Percentiles rank a stretch among this genome's conserved stretches.
Conservation (phyloP, 2,888 invertebrate genomes). For the Lagria hirta region DNA sequence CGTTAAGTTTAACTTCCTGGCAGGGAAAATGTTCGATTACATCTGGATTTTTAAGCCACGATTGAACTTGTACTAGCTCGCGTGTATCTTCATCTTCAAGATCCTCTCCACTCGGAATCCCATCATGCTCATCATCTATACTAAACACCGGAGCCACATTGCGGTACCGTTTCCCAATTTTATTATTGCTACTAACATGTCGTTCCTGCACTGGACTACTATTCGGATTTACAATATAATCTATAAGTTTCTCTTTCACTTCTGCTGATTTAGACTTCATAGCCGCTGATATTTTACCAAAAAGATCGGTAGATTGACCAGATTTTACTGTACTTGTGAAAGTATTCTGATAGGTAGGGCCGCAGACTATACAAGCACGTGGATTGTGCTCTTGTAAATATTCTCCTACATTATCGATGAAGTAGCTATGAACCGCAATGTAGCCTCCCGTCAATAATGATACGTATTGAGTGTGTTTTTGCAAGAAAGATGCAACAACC, state of each 20-base stretch:
- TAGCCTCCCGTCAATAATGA: slow-evolving; percentile 93
- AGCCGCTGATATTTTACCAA: slow-evolving; percentile 81
- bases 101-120: slow-evolving; percentile 54
- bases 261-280: slow-evolving; percentile 90
- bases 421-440: slow-evolving; percentile 77
- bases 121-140: slow-evolving; percentile 85
- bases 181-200: slow-evolving; percentile 82
- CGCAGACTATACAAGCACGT: slow-evolving; percentile 79
- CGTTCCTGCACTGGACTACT: slow-evolving; percentile 63
- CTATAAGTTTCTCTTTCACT: slow-evolving; percentile 87
- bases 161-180: slow-evolving; percentile 83
- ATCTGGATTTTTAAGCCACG: slow-evolving; percentile 81
- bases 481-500: slow-evolving; percentile 96
- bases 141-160: slow-evolving; percentile 92
- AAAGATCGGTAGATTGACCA: slow-evolving; percentile 63
- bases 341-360: slow-evolving; percentile 51
- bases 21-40: slow-evolving; percentile 86
- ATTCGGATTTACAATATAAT: slow-evolving; percentile 90
- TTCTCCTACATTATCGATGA: slow-evolving; percentile 74
- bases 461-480: slow-evolving; percentile 90
- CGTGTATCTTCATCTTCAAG: slow-evolving; percentile 65
- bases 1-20: slow-evolving; percentile 88
- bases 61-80: slow-evolving; percentile 78
- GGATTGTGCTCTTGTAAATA: slow-evolving; percentile 84
- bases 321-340: slow-evolving; percentile 26